Base-by-base conservation (phyloP, 2,888 invertebrate species). In the Tuberolachnus salignus region DNA sequence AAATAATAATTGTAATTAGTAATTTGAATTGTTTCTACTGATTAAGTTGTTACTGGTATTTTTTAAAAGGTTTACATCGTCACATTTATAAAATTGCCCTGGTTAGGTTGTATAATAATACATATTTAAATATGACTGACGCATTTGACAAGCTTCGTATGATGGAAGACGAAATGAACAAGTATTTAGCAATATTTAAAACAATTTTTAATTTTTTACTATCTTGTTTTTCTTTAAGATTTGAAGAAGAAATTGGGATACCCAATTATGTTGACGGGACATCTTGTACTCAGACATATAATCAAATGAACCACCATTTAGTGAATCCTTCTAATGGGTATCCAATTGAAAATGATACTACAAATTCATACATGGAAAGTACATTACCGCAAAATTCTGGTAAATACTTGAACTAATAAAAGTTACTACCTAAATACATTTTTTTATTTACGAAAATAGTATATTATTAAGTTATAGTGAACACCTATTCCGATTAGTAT, bases 151-250 rank as follows among this genome's bases (percentile, higher is more conserved):
- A 91, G 87, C 89, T 90, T 83, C 89, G 91, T 83, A 91, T 92
- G 86, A 95, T 95, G 91, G 95, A 95, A 86, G 94, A 94, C 86
- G 95, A 95, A 88, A 93, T 95, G 91, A 94, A 92, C 85, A 91
- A 93, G 92, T 92, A 87, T 59, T 21, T 11, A 49, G 16, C 11
- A 49, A 44, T 55, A 16, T 51, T 4, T 1, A 13, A 21, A 19
- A 34, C 9, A 34, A 34, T 34, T 4, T 34, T 34, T 23, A 0
- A 16, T 34, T 23, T 53, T 21, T 23, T n/a, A 49, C 42, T 34
- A 3, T 3, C 46, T 26, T 42, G 23, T 74, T 10, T 69, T 72
- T 57, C 81, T 86, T 86, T n/a, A 83, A 93, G 94, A 84, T 95
- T 95, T 84, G 95, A 95, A 84, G 94, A 94, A 1, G 95, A 95